Base-by-base conservation (phyloP, 2,888 invertebrate species). In the Laothoe populi region DNA sequence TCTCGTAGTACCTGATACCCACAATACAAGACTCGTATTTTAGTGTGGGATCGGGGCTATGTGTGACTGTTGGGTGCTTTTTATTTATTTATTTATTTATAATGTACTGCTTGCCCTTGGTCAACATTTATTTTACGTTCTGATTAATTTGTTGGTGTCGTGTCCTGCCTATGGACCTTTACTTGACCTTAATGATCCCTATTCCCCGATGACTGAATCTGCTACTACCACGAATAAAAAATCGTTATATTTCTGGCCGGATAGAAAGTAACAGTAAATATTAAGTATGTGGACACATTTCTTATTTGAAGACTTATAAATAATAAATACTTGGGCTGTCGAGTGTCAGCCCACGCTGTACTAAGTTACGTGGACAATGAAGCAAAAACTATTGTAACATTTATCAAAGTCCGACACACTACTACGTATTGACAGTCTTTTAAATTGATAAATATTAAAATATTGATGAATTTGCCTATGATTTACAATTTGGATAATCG, bases 201-300 rank as follows among this genome's bases (percentile, higher is more conserved):
- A n/a, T n/a, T n/a, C n/a, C n/a, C n/a, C n/a, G n/a, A n/a, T n/a
- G n/a, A n/a, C n/a, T n/a, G n/a, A n/a, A n/a, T n/a, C n/a, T n/a
- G n/a, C n/a, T n/a, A n/a, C n/a, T 31, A 31, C 31, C 31, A 31
- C 7, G 4, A 5, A 31, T 38, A 1, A 11, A 64, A 63, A 16
- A 59, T 38, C 1, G 11, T 66, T 60, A 65, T 61, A 63, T 35
- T 57, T 60, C 42, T 24, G 16, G 16, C 42, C 45, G 16, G 24
- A 42, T 63, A 66, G 69, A 75, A 74, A 77, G 72, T 72, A 71
- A 72, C 67, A 75, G 63, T 60, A 26, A 46, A 48, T 49, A 63
- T 63, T 64, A 23, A 31, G 24, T 58, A 58, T 19, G 11, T 60
- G 23, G 38, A 48, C 48, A 21, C 46, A 59, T 26, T 46, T 48